Conservation (phyloP, 2,797 vertebrate genomes). For the Clarias platycephalus region DNA sequence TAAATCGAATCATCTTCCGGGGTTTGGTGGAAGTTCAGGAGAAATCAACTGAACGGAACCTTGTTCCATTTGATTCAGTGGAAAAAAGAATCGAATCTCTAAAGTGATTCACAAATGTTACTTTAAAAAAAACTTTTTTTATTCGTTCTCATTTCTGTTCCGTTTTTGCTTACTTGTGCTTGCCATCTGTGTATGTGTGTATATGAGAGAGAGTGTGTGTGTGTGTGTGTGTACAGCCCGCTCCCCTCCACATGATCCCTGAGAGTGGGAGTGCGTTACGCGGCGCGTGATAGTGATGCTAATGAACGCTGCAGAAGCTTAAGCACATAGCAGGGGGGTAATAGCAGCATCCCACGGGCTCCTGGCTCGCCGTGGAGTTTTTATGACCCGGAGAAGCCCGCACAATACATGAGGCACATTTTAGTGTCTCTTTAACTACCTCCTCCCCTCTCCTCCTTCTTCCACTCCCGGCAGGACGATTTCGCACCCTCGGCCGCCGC, state of each 20-base stretch:
- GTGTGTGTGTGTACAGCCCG: neutral
- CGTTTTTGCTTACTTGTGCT: neutral
- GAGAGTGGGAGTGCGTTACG: slow-evolving; percentile 37
- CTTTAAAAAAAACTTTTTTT: neutral
- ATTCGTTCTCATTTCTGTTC: neutral
- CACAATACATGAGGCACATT: slow-evolving; percentile 63
- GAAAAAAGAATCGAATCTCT: neutral
- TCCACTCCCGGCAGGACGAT: slow-evolving; percentile 67
- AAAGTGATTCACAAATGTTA: neutral
- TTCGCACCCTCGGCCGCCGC: slow-evolving; percentile 65
- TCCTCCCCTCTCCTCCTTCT: slow-evolving; percentile 64
- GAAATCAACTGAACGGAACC: neutral
- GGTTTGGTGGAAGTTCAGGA: neutral
- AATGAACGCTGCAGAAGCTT: slow-evolving; percentile 51
- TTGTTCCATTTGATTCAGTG: neutral
- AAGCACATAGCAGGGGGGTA: slow-evolving; percentile 36
- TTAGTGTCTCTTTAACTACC: slow-evolving; percentile 74
- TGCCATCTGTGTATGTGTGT: neutral
- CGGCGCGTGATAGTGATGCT: slow-evolving; percentile 56
- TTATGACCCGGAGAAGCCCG: slow-evolving; percentile 58
- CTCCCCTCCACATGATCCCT: neutral
- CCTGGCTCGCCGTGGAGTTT: slow-evolving; percentile 47
- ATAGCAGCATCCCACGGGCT: slow-evolving; percentile 31
- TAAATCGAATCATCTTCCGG: neutral
- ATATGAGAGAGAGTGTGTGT: neutral